Conservation (phyloP, 2,797 vertebrate genomes). For the Melanotaenia maccullochi region DNA sequence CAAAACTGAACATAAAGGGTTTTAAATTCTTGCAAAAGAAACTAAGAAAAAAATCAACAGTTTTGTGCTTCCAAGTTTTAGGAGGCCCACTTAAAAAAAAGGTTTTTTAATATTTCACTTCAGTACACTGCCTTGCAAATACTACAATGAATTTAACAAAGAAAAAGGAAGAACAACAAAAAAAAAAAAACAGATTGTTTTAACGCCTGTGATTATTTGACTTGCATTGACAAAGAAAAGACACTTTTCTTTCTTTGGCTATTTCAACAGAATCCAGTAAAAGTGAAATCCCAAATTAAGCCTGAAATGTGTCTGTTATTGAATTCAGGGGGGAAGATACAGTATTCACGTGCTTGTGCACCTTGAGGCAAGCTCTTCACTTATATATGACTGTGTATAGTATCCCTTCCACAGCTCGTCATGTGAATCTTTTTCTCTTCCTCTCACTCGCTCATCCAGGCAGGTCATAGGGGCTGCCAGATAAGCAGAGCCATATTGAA, state of each 20-base stretch:
- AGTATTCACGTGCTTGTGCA: slow-evolving; percentile 77
- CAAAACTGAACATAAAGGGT: slow-evolving; percentile 4
- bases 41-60: background rate
- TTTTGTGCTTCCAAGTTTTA: no score
- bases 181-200: slow-evolving; percentile 25
- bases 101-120: slow-evolving; percentile 26
- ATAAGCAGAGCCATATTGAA: slow-evolving; percentile 83
- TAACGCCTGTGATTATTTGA: slow-evolving; percentile 34
- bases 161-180: background rate
- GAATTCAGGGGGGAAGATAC: slow-evolving; percentile 65
- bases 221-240: slow-evolving; percentile 22
- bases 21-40: background rate
- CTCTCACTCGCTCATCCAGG: slow-evolving; percentile 76
- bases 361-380: slow-evolving; percentile 78
- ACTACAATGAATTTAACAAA: slow-evolving; percentile 31
- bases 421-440: slow-evolving; percentile 73
- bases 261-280: slow-evolving; percentile 33
- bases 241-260: background rate
- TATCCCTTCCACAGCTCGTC: slow-evolving; percentile 79
- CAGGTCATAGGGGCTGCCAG: slow-evolving; percentile 79
- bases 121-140: slow-evolving; percentile 15
- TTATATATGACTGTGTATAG: slow-evolving; percentile 81
- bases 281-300: slow-evolving; percentile 43
- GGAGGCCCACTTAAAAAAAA: background rate
- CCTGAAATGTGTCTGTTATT: slow-evolving; percentile 41